phyloP scores from a whole-genome alignment of 2,113 vertebrate species.

The Holacanthus passer region DNA sequence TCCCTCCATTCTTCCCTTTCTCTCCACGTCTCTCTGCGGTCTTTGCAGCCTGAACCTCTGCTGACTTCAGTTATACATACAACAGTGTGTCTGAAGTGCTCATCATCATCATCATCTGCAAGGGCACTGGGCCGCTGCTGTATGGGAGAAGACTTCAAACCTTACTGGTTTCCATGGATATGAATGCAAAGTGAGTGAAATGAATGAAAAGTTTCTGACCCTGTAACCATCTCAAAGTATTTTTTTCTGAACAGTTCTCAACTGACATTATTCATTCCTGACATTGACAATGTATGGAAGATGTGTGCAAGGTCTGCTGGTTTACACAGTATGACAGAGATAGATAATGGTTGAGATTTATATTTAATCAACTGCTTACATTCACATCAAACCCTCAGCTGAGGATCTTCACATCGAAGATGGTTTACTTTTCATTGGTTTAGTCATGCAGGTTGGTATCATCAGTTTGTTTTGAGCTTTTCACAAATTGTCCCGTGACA shows the following conservation, averaged over 20 bases:
- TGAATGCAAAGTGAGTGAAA: neutral
- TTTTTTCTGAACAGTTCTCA: neutral
- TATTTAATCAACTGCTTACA: neutral
- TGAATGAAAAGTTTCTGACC: too few relatives aligned
- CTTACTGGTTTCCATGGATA: constrained; percentile 8
- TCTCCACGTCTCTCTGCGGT: too few relatives aligned
- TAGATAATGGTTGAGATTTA: neutral
- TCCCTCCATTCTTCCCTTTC: neutral
- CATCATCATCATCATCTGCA: neutral
- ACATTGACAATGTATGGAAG: neutral
- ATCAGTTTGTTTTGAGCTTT: neutral
- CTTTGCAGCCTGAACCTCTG: neutral
- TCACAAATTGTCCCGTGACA: neutral
- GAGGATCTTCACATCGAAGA: neutral
- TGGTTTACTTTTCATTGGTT: neutral
- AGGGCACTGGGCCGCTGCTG: neutral
- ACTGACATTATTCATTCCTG: too few relatives aligned
- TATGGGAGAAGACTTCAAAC: neutral
- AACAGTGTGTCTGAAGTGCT: neutral
- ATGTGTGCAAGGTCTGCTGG: neutral
- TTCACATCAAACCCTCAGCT: neutral
- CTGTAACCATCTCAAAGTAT: neutral
- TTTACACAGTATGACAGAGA: neutral
- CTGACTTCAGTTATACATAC: neutral
- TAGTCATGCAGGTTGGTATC: neutral